phyloP scores from a whole-genome alignment of 2,888 invertebrate genomes.

The Calameuta idolon region DNA sequence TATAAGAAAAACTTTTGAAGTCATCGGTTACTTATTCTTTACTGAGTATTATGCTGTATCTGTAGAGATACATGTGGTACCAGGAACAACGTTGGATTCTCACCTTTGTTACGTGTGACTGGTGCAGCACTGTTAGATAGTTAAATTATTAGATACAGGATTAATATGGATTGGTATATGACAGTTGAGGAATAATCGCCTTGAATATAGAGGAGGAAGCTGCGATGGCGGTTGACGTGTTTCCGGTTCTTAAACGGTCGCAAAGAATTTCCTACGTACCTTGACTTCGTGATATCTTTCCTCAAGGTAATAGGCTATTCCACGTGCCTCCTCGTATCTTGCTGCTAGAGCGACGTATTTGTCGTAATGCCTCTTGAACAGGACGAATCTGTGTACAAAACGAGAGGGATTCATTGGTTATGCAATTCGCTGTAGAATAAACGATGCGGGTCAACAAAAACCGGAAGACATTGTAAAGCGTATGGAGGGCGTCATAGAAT shows the following conservation, averaged over 20 bases:
- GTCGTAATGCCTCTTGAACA: constrained; percentile 75
- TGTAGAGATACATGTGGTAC: not conserved
- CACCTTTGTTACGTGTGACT: not conserved
- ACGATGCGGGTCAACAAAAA: not conserved
- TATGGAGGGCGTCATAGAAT: not conserved
- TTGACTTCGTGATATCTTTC: constrained; percentile 76
- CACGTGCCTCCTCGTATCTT: constrained; percentile 73
- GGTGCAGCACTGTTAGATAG: not conserved
- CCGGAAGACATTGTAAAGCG: constrained; percentile 3
- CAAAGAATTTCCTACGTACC: constrained; percentile 60
- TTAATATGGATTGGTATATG: not conserved
- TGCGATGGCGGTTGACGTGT: not conserved
- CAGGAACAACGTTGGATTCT: not conserved
- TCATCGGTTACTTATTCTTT: not conserved
- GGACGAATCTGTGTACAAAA: constrained; percentile 68
- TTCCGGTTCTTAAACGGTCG: not conserved
- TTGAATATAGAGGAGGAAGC: not conserved
- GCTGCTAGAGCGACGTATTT: constrained; percentile 73
- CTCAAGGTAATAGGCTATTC: constrained; percentile 74
- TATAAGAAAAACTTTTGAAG: not conserved
- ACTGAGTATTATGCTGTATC: not conserved
- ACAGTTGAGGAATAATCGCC: not conserved
- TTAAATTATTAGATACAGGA: not conserved
- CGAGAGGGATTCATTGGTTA: not conserved
- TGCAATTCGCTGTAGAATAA: not conserved